Evolutionary conservation across 2,113 vertebrate species (phyloP).

Genomic region (Elachura formosa): DNA sequence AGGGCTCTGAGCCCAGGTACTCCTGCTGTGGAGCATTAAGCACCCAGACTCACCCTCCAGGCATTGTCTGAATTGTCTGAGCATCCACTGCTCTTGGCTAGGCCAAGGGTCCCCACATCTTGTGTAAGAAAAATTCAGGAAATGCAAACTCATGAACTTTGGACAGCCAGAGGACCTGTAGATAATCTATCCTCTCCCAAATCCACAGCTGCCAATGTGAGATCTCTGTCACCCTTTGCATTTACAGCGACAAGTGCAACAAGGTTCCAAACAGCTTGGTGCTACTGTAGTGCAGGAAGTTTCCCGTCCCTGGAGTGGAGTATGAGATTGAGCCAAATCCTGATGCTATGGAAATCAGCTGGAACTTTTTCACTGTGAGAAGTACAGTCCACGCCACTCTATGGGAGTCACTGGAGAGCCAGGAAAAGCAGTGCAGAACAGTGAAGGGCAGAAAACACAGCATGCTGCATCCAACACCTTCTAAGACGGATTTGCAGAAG

Average conservation of each 20-base stretch:
- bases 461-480: neutral
- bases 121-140: neutral
- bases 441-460: neutral
- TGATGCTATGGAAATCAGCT: neutral
- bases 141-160: neutral
- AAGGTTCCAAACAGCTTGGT: neutral
- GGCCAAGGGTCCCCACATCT: neutral
- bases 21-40: neutral
- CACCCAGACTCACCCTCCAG: neutral
- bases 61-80: neutral
- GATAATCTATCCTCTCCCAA: neutral
- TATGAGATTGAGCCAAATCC: neutral
- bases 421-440: neutral
- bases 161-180: neutral
- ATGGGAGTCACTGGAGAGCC: neutral
- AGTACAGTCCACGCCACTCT: neutral
- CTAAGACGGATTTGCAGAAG: neutral
- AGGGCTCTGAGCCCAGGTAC: accelerated
- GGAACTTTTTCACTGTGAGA: neutral
- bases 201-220: neutral
- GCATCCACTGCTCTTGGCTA: neutral
- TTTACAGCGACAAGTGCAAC: neutral
- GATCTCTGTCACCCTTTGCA: neutral
- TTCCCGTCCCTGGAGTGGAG: neutral
- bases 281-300: neutral